Conservation (phyloP, 2,888 invertebrate genomes). For the Tipula helvola region DNA sequence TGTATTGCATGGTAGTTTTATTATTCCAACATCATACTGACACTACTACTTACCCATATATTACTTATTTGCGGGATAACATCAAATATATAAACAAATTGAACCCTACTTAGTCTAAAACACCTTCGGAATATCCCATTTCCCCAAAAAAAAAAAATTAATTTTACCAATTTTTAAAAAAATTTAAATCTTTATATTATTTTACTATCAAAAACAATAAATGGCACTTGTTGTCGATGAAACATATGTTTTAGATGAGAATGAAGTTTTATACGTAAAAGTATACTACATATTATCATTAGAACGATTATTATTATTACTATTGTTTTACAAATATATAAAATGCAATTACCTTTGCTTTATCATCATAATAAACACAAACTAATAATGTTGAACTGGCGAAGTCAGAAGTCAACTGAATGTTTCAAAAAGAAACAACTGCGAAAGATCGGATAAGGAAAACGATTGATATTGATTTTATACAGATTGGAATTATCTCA, state of each 20-base stretch:
- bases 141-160: neutral
- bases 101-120: neutral
- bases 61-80: neutral
- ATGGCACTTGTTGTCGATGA: conserved; percentile 14
- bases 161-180: neutral
- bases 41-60: neutral
- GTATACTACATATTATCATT: neutral
- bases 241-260: conserved; percentile 13
- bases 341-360: neutral
- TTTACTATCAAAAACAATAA: conserved; percentile 16
- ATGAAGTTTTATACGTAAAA: neutral
- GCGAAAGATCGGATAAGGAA: neutral
- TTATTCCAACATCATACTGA: neutral
- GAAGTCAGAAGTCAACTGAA: neutral
- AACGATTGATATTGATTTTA: neutral
- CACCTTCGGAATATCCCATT: neutral
- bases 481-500: neutral
- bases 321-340: neutral
- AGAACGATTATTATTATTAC: neutral
- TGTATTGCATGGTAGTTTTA: neutral
- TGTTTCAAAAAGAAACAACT: neutral
- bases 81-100: neutral
- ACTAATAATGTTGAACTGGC: neutral
- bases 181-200: conserved; percentile 6
- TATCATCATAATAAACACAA: neutral